Base-by-base conservation (phyloP, 2,797 vertebrate genomes). In the Alfaro cultratus region DNA sequence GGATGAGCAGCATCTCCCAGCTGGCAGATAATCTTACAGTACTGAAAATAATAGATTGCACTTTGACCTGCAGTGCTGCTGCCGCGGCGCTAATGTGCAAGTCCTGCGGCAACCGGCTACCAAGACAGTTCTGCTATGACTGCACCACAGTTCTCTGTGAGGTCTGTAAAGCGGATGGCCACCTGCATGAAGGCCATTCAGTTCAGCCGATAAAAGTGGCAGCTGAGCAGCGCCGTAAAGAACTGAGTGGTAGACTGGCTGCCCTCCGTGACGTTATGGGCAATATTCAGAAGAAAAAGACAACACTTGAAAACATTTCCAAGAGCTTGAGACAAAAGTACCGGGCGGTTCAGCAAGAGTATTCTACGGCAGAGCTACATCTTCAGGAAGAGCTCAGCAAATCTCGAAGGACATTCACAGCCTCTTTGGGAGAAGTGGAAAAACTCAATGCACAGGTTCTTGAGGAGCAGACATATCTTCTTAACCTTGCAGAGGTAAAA, bases 1-100 rank as follows among this genome's bases (percentile, higher is more conserved):
- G 97, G 18, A 97, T 98, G 94, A 97, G 96, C 75, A 97, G 94
- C 86, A 94, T 99, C 89, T 95, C 96, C 6, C 97, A 98, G 92
- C 94, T 99, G 90, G 96, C 97, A 0, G 98, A 99, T 94, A 99
- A 99, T 89, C 96, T 99, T 21, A 99, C 98, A 0, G 97, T 99
- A 84, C 94, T 99, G 80, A 99, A 99, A 95, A 98, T 99, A 91
- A 96, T 99, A 2, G 98, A 99, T 91, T 98, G 97, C 0, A 91
- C 97, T 0, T 95, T 96, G 45, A 96, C 98, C 16, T 96, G 96
- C 10, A 95, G 94, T 1, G 96, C 97, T 5, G 94, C 97, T 1
- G 92, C 97, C 0, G 94, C 97, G 8, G 95, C 96, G 45, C 95
- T 98, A 4, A 97, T 99, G 98, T 99, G 98, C 93, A 97, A 96